Conservation (phyloP, 2,113 vertebrate species). For the Lates calcarifer region DNA sequence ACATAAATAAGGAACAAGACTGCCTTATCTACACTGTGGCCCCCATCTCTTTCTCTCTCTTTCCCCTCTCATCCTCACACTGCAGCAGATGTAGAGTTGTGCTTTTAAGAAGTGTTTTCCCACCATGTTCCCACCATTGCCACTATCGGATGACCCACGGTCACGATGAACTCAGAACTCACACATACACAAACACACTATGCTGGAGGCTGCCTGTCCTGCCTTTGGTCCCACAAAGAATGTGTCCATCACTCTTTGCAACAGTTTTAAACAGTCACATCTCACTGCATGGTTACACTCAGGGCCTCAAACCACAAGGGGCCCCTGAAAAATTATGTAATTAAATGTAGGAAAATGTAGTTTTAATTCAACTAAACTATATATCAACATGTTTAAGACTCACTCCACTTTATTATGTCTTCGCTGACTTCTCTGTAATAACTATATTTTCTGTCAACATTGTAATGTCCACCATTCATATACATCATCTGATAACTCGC, state of each 20-base stretch:
- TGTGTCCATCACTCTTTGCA: neutral
- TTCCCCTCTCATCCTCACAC: slow-evolving; percentile 17
- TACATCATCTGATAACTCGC: no score
- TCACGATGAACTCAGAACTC: slow-evolving; percentile 6
- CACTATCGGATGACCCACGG: slow-evolving; percentile 50
- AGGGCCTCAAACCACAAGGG: neutral
- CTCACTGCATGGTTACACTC: neutral
- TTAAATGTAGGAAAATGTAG: neutral
- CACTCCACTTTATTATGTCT: neutral
- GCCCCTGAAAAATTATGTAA: neutral
- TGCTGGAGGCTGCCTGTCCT: neutral
- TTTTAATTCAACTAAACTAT: neutral
- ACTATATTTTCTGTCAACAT: neutral
- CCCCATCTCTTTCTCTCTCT: slow-evolving; percentile 70
- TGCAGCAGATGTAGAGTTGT: slow-evolving; percentile 57
- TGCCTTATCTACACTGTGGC: slow-evolving; percentile 79
- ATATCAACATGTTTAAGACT: neutral
- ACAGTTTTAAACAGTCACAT: slow-evolving; percentile 5
- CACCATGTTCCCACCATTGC: slow-evolving; percentile 38
- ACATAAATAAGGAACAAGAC: slow-evolving; percentile 85
- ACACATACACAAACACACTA: neutral
- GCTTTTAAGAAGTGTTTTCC: slow-evolving; percentile 66
- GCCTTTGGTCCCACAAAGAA: slow-evolving; percentile 8
- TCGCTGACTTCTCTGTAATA: neutral
- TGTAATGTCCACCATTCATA: no score